Percentiles rank a stretch among this genome's conserved stretches.
Evolutionary conservation across 2,113 vertebrate genomes (phyloP).

Genomic region (Dicaeum eximium): DNA sequence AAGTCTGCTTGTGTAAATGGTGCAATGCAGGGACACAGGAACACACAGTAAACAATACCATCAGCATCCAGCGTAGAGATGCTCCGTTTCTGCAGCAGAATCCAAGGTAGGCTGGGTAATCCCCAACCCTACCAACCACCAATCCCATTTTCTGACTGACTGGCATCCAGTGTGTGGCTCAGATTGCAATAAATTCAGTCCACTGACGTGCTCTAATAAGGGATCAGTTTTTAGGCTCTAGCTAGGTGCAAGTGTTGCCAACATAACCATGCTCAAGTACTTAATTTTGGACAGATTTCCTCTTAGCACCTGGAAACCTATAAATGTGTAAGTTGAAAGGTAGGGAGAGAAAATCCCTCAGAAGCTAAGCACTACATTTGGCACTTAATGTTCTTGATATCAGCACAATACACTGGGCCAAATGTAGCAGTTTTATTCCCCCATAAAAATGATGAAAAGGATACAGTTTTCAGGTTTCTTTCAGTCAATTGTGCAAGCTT

Average conservation of each 20-base stretch:
- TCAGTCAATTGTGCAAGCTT: background rate
- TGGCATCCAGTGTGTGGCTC: background rate
- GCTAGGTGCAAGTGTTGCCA: background rate
- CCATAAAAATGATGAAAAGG: background rate
- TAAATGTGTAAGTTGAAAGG: background rate
- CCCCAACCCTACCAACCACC: background rate
- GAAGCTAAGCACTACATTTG: background rate
- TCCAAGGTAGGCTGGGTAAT: background rate
- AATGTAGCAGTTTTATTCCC: background rate
- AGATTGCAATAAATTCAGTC: background rate
- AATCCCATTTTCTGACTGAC: background rate
- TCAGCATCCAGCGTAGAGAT: background rate
- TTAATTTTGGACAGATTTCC: conserved; percentile 2
- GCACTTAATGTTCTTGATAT: background rate
- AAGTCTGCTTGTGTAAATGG: background rate
- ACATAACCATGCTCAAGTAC: background rate
- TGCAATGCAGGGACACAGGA: background rate
- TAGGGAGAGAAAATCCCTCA: background rate
- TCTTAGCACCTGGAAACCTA: background rate
- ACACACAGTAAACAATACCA: accelerated
- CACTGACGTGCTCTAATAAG: background rate
- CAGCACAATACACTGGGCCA: background rate
- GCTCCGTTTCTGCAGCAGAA: background rate
- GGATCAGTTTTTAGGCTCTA: background rate
- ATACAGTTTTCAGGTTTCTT: background rate